Evolutionary conservation across 2,888 invertebrate genomes (phyloP).

Genomic region (Gastrophysa polygoni): DNA sequence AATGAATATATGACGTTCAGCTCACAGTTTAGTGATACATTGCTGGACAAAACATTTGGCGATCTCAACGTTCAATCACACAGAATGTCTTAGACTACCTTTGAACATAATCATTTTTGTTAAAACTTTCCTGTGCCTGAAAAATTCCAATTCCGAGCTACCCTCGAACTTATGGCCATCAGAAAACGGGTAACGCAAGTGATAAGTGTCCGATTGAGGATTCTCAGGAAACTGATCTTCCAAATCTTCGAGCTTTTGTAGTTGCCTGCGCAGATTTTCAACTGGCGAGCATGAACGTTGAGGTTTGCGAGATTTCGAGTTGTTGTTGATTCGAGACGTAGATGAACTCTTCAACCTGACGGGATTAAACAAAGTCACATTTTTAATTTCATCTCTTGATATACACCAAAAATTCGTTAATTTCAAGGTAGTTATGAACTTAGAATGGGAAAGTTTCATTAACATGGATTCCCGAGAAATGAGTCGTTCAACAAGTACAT

Average conservation of each 20-base stretch:
- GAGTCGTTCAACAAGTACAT: no score
- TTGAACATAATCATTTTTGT: background rate
- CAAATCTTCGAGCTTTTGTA: constrained; percentile 80
- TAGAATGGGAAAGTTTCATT: no score
- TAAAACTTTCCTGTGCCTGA: constrained; percentile 66
- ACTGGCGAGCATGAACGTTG: constrained; percentile 73
- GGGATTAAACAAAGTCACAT: background rate
- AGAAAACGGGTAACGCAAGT: constrained; percentile 79
- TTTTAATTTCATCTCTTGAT: no score
- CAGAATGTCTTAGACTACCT: no score
- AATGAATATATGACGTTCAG: no score
- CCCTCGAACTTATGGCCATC: constrained; percentile 63
- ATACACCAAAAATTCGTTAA: no score
- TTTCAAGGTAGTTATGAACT: no score
- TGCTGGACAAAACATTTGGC: no score
- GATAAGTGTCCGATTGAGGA: constrained; percentile 73
- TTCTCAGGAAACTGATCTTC: constrained; percentile 80
- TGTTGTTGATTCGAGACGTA: constrained; percentile 69
- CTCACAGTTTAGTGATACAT: no score
- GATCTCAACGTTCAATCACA: no score
- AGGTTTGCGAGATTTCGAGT: constrained; percentile 60
- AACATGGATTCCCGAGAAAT: no score
- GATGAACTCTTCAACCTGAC: constrained; percentile 50
- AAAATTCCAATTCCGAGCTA: constrained; percentile 79
- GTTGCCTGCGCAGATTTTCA: constrained; percentile 78